These are phyloP conservation scores for Polyodon spathula DNA, from an alignment of 2,113 vertebrate genomes.

Conservation along the genomic window DNA sequence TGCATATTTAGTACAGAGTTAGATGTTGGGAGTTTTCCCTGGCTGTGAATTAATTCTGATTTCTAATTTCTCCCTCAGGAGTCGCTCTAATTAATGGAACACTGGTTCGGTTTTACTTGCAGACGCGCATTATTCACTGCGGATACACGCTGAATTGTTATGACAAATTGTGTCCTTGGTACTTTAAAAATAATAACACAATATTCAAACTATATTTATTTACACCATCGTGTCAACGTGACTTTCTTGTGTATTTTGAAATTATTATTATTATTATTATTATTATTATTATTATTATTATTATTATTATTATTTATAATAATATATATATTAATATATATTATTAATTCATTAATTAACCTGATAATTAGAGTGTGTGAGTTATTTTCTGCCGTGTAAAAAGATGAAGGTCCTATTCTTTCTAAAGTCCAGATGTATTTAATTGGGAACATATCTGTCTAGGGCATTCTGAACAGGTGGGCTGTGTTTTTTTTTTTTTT, in stretches of 20 bases:
- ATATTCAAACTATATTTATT: not conserved
- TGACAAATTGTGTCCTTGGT: not conserved
- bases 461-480: not conserved
- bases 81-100: slow-evolving; percentile 52
- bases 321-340: no score
- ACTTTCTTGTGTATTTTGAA: not conserved
- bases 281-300: no score
- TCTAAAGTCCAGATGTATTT: not conserved
- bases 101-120: slow-evolving; percentile 15
- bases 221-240: no score
- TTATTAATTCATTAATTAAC: no score
- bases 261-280: no score
- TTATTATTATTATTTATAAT: no score
- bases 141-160: not conserved
- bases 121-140: not conserved
- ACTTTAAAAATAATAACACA: not conserved
- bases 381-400: no score
- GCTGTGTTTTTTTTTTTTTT: not conserved
- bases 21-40: slow-evolving; percentile 17
- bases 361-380: no score
- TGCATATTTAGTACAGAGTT: slow-evolving; percentile 12
- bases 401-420: no score
- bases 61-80: slow-evolving; percentile 44
- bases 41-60: slow-evolving; percentile 33
- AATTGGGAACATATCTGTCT: not conserved